phyloP scores from a whole-genome alignment of 2,797 vertebrate species.

The Myotis daubentonii region DNA sequence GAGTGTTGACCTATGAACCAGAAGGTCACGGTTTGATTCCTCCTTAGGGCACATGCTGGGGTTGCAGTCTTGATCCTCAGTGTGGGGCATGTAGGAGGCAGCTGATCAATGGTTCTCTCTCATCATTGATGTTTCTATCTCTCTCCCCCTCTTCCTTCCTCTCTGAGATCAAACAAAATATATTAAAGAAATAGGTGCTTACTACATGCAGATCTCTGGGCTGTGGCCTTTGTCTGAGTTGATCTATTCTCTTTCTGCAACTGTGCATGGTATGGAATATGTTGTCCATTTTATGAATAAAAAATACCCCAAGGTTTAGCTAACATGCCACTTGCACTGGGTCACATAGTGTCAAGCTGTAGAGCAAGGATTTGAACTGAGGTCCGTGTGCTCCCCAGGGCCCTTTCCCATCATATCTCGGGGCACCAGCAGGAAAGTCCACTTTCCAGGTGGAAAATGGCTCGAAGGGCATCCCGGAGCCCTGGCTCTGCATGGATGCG shows the following conservation, averaged over 20 bases:
- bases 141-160: too few relatives aligned
- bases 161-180: too few relatives aligned
- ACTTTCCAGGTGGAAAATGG: neutral
- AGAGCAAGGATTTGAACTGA: neutral
- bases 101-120: too few relatives aligned
- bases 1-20: too few relatives aligned
- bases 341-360: neutral
- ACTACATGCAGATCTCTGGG: too few relatives aligned
- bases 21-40: too few relatives aligned
- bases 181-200: neutral
- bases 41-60: too few relatives aligned
- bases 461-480: neutral
- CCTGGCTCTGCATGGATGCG: neutral
- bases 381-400: accelerated
- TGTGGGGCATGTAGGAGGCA: too few relatives aligned
- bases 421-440: neutral
- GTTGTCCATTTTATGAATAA: neutral
- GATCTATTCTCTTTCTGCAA: neutral
- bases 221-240: neutral
- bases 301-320: neutral
- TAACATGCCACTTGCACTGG: neutral
- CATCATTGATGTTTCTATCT: too few relatives aligned
- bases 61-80: too few relatives aligned
- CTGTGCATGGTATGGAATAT: neutral
- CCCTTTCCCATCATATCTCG: neutral